A percentile compares a stretch with the other conserved stretches of the same genome.
Conservation (phyloP, 2,113 vertebrate species). For the Zosterops lateralis region DNA sequence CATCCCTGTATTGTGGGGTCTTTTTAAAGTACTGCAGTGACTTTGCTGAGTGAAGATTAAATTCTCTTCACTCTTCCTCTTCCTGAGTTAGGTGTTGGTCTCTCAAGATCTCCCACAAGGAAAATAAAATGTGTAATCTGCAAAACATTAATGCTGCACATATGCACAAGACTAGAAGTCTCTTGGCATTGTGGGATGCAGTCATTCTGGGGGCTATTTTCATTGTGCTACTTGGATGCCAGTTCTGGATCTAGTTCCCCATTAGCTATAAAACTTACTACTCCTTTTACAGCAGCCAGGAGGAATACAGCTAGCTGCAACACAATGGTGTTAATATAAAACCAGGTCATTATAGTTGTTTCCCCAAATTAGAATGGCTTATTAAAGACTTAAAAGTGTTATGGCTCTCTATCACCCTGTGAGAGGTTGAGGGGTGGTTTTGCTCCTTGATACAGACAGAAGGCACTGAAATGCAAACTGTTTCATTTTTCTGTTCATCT, state of each 20-base stretch:
- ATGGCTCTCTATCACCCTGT: background rate
- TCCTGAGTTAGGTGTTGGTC: background rate
- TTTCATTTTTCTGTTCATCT: constrained; percentile 35
- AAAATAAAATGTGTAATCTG: background rate
- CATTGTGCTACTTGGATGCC: background rate
- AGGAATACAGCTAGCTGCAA: background rate
- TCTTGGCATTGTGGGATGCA: background rate
- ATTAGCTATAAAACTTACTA: background rate
- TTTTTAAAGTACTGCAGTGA: background rate
- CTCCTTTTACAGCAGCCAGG: background rate
- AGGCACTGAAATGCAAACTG: constrained; percentile 47
- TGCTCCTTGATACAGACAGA: background rate
- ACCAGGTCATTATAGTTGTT: background rate
- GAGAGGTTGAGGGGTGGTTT: background rate
- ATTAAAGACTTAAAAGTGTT: background rate
- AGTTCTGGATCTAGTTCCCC: background rate
- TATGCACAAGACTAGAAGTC: background rate
- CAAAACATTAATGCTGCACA: background rate
- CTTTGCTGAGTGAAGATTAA: background rate
- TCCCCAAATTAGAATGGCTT: background rate
- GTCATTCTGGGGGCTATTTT: background rate
- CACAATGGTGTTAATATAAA: background rate
- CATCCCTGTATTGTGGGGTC: background rate
- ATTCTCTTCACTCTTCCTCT: background rate
- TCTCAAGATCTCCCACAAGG: background rate